phyloP scores from a whole-genome alignment of 2,888 invertebrate genomes.

The Drosophila rubida region DNA sequence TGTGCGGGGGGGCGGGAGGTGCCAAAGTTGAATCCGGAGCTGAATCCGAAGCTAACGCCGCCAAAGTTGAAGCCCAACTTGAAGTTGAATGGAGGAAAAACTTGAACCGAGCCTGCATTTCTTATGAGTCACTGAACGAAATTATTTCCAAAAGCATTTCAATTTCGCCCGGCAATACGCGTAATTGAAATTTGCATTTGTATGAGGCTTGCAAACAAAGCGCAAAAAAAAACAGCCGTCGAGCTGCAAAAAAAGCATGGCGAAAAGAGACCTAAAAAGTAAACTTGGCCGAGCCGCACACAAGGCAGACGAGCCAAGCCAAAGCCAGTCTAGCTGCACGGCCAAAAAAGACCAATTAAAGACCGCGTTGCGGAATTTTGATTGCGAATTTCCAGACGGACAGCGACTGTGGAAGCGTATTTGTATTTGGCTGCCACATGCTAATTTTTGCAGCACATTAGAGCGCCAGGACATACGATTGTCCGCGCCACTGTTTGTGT shows the following conservation, averaged over 20 bases:
- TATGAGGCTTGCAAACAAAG: constrained; percentile 50
- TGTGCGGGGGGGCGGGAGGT: neutral
- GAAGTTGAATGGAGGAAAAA: constrained; percentile 34
- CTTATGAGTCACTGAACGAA: constrained; percentile 67
- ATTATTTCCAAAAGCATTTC: constrained; percentile 76
- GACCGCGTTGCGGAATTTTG: constrained; percentile 70
- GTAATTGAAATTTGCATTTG: constrained; percentile 81
- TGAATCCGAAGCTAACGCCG: neutral
- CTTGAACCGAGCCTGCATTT: constrained; percentile 66
- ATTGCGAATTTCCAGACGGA: constrained; percentile 73
- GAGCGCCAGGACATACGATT: constrained; percentile 6
- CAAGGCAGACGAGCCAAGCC: constrained; percentile 39
- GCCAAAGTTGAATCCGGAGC: constrained; percentile 13
- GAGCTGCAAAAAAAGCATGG: constrained; percentile 9
- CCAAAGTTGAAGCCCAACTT: constrained; percentile 20
- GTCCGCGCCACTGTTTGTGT: neutral
- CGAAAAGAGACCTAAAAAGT: constrained; percentile 13
- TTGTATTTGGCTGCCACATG: constrained; percentile 18
- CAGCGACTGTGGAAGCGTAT: too few relatives aligned
- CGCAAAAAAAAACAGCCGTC: constrained; percentile 4
- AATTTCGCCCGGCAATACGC: constrained; percentile 73
- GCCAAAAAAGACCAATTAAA: constrained; percentile 74
- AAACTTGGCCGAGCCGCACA: constrained; percentile 22
- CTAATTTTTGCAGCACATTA: constrained; percentile 40
- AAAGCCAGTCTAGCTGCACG: constrained; percentile 27